Evolutionary conservation across 2,113 vertebrate species (phyloP).

Genomic region (Thryonomys swinderianus): DNA sequence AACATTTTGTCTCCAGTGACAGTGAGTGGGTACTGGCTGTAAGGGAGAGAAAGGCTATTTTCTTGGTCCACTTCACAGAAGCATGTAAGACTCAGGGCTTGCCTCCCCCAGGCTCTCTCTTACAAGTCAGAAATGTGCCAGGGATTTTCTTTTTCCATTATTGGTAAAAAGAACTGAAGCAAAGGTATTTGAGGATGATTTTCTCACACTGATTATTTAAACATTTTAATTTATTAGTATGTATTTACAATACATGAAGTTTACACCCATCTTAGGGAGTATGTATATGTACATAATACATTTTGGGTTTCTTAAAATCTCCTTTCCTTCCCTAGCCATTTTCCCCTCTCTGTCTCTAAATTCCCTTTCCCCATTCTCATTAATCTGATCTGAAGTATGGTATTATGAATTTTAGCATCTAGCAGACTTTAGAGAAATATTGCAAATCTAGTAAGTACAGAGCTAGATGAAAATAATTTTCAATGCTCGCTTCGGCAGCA

Average conservation of each 20-base stretch:
- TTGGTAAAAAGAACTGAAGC: not conserved
- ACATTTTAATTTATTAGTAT: not conserved
- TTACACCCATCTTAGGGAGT: not conserved
- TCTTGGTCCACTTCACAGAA: not conserved
- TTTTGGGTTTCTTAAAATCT: not conserved
- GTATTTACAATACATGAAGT: not conserved
- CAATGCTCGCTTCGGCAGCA: no score
- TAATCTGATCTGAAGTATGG: not conserved
- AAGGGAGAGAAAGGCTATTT: not conserved
- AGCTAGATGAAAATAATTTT: conserved; percentile 6
- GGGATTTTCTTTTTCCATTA: not conserved
- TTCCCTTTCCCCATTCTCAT: not conserved
- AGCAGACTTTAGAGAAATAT: conserved; percentile 22
- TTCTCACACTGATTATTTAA: not conserved
- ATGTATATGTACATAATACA: not conserved
- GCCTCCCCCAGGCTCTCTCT: not conserved
- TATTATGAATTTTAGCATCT: not conserved
- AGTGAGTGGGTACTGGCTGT: not conserved
- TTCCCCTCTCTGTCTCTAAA: not conserved
- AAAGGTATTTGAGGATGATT: not conserved
- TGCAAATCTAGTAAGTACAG: not conserved
- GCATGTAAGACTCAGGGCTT: not conserved
- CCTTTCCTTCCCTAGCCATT: not conserved
- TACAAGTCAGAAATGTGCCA: not conserved
- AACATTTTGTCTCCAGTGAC: not conserved